Evolutionary conservation across 2,888 invertebrate species (phyloP).

Genomic region (Aplocera efformata): DNA sequence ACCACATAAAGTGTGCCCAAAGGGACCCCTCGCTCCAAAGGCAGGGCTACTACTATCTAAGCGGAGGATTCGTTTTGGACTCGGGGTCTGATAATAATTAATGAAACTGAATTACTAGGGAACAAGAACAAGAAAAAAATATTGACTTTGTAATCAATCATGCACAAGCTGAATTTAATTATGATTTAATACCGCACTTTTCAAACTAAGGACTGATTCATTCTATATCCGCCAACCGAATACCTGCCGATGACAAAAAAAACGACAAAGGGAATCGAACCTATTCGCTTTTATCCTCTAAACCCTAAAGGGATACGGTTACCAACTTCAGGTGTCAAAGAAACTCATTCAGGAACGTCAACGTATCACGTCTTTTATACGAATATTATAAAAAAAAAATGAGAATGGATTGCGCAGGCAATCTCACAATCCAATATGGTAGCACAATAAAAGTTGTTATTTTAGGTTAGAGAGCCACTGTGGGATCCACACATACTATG

Average conservation of each 20-base stretch:
- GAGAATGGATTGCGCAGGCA: constrained; percentile 65
- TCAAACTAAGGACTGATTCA: background rate
- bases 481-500: constrained; percentile 26
- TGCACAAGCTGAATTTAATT: background rate
- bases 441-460: constrained; percentile 62
- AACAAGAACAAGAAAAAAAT: no score
- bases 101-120: no score
- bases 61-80: no score
- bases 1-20: no score
- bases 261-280: constrained; percentile 54
- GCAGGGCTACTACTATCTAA: no score
- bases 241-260: constrained; percentile 45
- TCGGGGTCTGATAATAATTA: no score
- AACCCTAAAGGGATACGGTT: constrained; percentile 46
- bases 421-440: constrained; percentile 67
- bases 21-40: no score
- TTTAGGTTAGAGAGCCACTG: constrained; percentile 60
- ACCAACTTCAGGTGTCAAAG: constrained; percentile 73
- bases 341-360: constrained; percentile 62
- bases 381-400: constrained; percentile 37
- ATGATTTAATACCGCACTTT: background rate
- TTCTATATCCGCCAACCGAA: constrained; percentile 16
- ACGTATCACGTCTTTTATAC: constrained; percentile 66
- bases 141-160: no score
- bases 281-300: constrained; percentile 56